Evolutionary conservation across 1,140 invertebrate genomes (phyloP).

Genomic region (Drosophila mojavensis): DNA sequence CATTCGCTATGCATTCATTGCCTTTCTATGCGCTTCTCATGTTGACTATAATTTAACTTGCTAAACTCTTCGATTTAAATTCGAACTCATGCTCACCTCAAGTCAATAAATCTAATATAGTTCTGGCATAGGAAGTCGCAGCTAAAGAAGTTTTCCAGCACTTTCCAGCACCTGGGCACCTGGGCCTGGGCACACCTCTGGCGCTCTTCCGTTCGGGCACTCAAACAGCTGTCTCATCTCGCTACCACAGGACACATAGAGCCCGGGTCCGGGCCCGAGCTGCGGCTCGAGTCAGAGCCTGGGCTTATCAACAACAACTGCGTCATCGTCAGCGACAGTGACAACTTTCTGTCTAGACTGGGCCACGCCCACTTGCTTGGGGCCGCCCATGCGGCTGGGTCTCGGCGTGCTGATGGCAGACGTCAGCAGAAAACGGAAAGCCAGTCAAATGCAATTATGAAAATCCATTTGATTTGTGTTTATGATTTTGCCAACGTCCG

Average conservation of each 20-base stretch:
- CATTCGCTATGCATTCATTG: too few relatives aligned
- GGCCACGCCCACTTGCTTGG: slow-evolving; percentile 34
- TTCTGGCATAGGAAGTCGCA: neutral
- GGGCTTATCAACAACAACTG: slow-evolving; percentile 29
- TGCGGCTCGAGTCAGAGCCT: neutral
- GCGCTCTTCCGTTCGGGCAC: neutral
- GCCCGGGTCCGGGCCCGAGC: too few relatives aligned
- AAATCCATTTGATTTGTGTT: slow-evolving; percentile 79
- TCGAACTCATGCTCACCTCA: too few relatives aligned
- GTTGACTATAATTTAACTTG: too few relatives aligned
- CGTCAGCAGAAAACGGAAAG: slow-evolving; percentile 59
- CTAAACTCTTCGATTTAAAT: too few relatives aligned
- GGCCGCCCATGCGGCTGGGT: slow-evolving; percentile 20
- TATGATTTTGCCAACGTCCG: slow-evolving; percentile 68
- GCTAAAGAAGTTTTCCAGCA: neutral
- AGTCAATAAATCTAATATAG: too few relatives aligned
- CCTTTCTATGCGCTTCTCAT: too few relatives aligned
- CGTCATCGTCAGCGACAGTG: slow-evolving; percentile 33
- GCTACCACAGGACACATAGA: neutral
- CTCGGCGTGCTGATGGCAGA: slow-evolving; percentile 18
- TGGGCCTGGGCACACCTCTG: neutral
- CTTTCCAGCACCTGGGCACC: neutral
- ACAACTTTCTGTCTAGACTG: slow-evolving; percentile 47
- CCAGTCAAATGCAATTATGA: slow-evolving; percentile 72
- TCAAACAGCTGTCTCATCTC: slow-evolving; percentile 24